Evolutionary conservation across 2,113 vertebrate genomes (phyloP).

Genomic region (Archilochus colubris): DNA sequence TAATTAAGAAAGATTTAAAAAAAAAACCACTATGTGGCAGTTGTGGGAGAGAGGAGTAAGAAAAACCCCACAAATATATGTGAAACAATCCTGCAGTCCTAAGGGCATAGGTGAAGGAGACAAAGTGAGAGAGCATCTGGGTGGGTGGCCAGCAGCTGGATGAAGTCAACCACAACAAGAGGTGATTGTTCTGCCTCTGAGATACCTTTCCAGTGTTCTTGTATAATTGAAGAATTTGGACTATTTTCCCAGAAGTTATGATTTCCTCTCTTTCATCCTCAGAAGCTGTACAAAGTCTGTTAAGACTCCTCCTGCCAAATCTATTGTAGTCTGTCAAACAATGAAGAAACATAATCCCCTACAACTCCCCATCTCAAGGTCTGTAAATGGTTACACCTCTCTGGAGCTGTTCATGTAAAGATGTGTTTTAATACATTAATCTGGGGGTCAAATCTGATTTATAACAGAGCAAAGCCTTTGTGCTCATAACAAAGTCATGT

Average conservation of each 20-base stretch:
- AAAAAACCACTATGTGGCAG: fast-evolving
- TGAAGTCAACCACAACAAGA: not conserved
- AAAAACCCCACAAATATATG: not conserved
- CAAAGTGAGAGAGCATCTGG: not conserved
- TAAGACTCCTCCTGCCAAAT: not conserved
- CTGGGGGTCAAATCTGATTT: not conserved
- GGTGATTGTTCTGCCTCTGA: not conserved
- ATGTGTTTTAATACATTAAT: not conserved
- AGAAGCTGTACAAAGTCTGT: not conserved
- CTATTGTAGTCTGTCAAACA: not conserved
- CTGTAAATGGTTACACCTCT: not conserved
- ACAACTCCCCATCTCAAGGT: not conserved
- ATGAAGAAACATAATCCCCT: not conserved
- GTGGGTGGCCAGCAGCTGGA: not conserved
- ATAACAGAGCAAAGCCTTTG: not conserved
- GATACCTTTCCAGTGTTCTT: not conserved
- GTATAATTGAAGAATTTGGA: not conserved
- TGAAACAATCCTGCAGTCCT: not conserved
- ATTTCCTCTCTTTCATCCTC: not conserved
- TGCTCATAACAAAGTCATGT: not conserved
- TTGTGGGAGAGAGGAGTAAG: not conserved
- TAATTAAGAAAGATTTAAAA: not conserved
- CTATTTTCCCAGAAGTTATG: not conserved
- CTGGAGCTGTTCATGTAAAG: not conserved
- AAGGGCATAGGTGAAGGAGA: not conserved